Evolutionary conservation across 2,888 invertebrate genomes (phyloP), one percentile per base, ranked within the genome.

Genomic region (Deilephila porcellus): DNA sequence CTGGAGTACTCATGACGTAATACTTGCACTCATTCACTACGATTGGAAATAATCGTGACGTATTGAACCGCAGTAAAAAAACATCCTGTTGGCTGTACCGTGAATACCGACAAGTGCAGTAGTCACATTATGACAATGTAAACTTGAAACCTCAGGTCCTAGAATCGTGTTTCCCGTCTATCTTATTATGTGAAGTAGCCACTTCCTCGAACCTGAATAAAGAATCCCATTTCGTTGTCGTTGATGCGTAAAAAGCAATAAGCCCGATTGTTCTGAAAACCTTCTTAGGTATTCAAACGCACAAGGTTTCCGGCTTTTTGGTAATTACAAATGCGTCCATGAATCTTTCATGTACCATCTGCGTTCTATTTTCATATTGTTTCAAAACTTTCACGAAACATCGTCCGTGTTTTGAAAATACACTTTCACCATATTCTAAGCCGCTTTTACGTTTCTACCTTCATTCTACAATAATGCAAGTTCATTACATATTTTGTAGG

Each of bases 201-300:
- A 45, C 45, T 14, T 45, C 45, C 14, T 45, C 3, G 45, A 45
- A 45, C 45, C 45, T 14, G 11, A 45, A 37, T 37, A 45, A 45
- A 45, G 11, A 19, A 19, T 56, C 56, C 56, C 56, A 4, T 56
- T n/a, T 1, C n/a, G n/a, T n/a, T n/a, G 19, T 45, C 19, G n/a
- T 56, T 56, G n/a, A 56, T 4, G 14, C 56, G 56, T 56, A n/a
- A n/a, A 56, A 56, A n/a, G n/a, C 56, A 56, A 56, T 56, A 56
- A 56, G 0, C n/a, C 4, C 56, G 56, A 56, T 56, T 56, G 56
- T 56, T 56, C 56, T 56, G n/a, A 56, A 56, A 56, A 56, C 56
- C 56, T n/a, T 19, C n/a, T 56, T n/a, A 56, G 56, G n/a, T 64
- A 37, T 64, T 62, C 62, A 64, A 45, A 45, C 64, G 45, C 20